phyloP scores from a whole-genome alignment of 2,113 vertebrate genomes.

The Choloepus hoffmanni region DNA sequence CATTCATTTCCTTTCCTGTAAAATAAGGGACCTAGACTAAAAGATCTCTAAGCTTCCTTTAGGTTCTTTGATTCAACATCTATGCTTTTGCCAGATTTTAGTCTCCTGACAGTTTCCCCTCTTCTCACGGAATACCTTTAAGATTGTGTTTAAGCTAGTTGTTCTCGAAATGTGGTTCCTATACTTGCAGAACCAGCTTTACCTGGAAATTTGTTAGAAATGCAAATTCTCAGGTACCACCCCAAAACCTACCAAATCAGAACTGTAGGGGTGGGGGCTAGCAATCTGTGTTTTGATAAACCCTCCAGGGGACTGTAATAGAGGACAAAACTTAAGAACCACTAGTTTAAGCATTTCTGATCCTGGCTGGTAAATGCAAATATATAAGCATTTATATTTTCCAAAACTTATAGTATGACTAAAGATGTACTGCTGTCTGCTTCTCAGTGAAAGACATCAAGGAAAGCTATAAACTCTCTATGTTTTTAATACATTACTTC shows the following conservation, averaged over 20 bases:
- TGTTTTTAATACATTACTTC: slow-evolving; percentile 5
- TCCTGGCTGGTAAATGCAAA: neutral
- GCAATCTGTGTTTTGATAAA: neutral
- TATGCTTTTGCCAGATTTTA: neutral
- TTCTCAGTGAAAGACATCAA: neutral
- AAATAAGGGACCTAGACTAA: neutral
- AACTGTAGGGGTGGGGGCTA: neutral
- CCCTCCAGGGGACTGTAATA: neutral
- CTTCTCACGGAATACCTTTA: neutral
- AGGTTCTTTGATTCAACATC: neutral
- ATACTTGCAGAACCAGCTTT: neutral
- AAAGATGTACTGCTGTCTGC: neutral
- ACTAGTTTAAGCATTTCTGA: neutral
- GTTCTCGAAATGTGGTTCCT: neutral
- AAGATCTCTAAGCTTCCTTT: neutral
- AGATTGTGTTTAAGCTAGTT: neutral
- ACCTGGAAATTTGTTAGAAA: neutral
- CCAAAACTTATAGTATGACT: neutral
- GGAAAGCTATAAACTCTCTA: neutral
- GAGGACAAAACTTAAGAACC: neutral
- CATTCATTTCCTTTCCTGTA: neutral
- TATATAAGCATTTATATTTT: neutral
- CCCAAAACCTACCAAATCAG: too few species aligned
- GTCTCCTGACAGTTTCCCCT: neutral
- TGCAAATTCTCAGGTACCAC: neutral